These are phyloP conservation scores for Drosophila nasuta DNA, from an alignment of 1,140 invertebrate species.

Conservation along the genomic window DNA sequence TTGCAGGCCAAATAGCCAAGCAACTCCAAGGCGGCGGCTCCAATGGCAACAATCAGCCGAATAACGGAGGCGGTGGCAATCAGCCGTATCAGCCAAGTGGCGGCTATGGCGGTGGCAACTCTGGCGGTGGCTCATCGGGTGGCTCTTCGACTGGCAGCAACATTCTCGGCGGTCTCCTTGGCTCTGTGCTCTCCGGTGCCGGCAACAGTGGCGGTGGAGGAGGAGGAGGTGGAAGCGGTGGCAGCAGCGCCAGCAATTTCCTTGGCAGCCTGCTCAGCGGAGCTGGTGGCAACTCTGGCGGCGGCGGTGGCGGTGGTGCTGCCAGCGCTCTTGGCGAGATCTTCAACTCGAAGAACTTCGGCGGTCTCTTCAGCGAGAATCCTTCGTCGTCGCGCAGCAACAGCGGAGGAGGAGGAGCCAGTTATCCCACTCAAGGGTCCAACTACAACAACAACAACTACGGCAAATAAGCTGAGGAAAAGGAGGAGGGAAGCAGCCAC, in stretches of 20 bases:
- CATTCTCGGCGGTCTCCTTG: slow-evolving; percentile 64
- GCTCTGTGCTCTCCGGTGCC: slow-evolving; percentile 67
- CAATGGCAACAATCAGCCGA: slow-evolving; percentile 5
- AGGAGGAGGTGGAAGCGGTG: slow-evolving; percentile 30
- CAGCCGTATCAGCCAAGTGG: slow-evolving; percentile 72
- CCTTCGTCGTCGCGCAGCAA: slow-evolving; percentile 54
- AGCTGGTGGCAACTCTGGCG: slow-evolving; percentile 45
- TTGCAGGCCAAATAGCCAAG: slow-evolving; percentile 82
- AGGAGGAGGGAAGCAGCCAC: neutral
- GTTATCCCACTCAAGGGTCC: slow-evolving; percentile 80
- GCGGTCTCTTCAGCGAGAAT: slow-evolving; percentile 81
- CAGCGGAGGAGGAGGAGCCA: slow-evolving; percentile 49
- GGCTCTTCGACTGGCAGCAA: slow-evolving; percentile 57
- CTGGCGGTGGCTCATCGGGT: slow-evolving; percentile 43
- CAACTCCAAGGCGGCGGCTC: slow-evolving; percentile 64
- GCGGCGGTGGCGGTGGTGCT: slow-evolving; percentile 47
- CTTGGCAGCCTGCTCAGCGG: slow-evolving; percentile 68
- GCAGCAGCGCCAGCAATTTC: slow-evolving; percentile 64
- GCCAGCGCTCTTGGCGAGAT: slow-evolving; percentile 66
- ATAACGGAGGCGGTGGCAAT: slow-evolving; percentile 31
- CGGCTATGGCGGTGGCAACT: slow-evolving; percentile 58
- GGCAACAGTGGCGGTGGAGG: slow-evolving; percentile 33
- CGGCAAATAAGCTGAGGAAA: slow-evolving; percentile 34
- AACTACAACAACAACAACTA: slow-evolving; percentile 29
- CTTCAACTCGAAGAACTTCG: slow-evolving; percentile 76